Evolutionary conservation across 2,888 invertebrate species (phyloP).

Genomic region (Cheilosia soror): DNA sequence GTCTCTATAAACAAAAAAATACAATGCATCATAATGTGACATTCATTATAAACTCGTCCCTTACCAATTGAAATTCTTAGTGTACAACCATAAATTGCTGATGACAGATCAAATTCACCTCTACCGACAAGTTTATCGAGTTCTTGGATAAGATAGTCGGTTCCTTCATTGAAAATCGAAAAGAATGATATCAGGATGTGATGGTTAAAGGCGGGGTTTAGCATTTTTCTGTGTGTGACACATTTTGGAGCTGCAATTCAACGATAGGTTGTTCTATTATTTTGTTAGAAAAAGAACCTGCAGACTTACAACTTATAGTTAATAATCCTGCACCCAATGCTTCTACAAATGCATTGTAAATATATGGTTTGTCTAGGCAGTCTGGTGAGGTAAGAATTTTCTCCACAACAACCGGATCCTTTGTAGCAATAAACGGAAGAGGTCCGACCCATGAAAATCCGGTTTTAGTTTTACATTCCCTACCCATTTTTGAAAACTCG

Average conservation of each 20-base stretch:
- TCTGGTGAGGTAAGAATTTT: constrained; percentile 72
- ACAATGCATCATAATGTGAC: background rate
- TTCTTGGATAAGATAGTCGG: constrained; percentile 20
- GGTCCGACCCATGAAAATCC: constrained; percentile 70
- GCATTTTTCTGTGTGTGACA: constrained; percentile 45
- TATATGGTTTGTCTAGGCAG: constrained; percentile 69
- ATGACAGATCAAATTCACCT: constrained; percentile 16
- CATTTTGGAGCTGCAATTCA: constrained; percentile 40
- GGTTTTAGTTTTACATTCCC: constrained; percentile 19
- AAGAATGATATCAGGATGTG: constrained; percentile 40
- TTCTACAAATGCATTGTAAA: constrained; percentile 47
- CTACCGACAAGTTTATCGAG: constrained; percentile 18
- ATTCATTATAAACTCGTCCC: background rate
- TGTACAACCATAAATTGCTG: constrained; percentile 24
- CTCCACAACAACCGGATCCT: constrained; percentile 72
- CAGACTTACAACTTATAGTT: constrained; percentile 48
- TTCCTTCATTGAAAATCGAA: constrained; percentile 48
- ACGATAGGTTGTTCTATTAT: background rate
- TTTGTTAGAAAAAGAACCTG: background rate
- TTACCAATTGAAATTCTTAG: constrained; percentile 56
- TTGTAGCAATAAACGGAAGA: constrained; percentile 64
- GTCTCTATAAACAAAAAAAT: constrained; percentile 29
- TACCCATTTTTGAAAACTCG: constrained; percentile 29
- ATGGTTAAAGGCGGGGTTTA: constrained; percentile 63
- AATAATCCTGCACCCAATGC: constrained; percentile 46